Conservation (phyloP, 2,113 vertebrate genomes). For the Capra hircus region DNA sequence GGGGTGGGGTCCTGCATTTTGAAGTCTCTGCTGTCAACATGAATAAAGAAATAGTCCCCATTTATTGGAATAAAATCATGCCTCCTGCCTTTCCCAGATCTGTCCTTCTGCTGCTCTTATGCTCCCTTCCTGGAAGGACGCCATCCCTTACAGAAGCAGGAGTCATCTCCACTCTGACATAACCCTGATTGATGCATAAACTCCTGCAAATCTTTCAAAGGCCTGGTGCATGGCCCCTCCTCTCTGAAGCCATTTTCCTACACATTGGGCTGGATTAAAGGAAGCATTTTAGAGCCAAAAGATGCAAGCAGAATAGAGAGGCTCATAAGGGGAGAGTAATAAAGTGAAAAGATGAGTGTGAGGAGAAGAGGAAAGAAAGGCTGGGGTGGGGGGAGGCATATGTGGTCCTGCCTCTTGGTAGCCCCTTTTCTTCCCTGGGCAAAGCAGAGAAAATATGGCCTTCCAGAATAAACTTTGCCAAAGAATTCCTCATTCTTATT, state of each 20-base stretch:
- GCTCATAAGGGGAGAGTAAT: conserved; percentile 24
- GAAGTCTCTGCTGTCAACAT: not conserved
- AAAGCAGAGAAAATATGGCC: not conserved
- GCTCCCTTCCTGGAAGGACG: conserved; percentile 27
- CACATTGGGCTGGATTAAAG: conserved; percentile 38
- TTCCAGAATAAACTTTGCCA: not conserved
- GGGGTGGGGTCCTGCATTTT: too few species aligned
- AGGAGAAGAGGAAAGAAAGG: not conserved
- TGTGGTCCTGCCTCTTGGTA: not conserved
- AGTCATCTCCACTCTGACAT: conserved; percentile 20
- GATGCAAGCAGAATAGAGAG: conserved; percentile 54
- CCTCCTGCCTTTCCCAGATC: not conserved
- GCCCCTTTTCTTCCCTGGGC: not conserved
- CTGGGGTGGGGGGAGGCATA: not conserved
- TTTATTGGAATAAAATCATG: not conserved
- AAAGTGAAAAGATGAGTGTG: not conserved
- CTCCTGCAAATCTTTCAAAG: conserved; percentile 14
- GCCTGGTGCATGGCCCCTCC: not conserved
- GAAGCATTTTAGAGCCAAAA: conserved; percentile 14
- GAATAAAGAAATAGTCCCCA: not conserved
- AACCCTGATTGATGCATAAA: conserved; percentile 28
- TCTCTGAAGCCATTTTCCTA: conserved; percentile 9
- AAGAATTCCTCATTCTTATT: not conserved
- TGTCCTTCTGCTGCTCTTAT: not conserved
- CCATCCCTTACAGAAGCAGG: conserved; percentile 11